Evolutionary conservation across 2,888 invertebrate genomes (phyloP).

Genomic region (Diplolepis rosae): DNA sequence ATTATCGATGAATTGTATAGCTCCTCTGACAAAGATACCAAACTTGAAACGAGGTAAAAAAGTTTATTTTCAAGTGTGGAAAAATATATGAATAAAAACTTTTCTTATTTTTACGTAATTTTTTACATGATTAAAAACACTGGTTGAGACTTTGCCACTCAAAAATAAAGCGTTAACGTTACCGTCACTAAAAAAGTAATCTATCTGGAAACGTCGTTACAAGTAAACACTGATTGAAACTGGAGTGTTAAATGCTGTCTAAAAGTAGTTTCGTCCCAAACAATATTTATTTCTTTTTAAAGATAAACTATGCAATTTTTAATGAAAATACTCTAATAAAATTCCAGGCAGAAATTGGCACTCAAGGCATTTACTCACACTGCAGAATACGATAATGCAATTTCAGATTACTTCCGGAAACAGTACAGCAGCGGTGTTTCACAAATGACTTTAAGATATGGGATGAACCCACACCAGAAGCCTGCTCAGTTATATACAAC

Average conservation of each 20-base stretch:
- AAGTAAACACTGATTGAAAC: too few relatives aligned
- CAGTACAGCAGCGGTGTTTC: constrained; percentile 87
- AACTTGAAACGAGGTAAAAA: constrained; percentile 82
- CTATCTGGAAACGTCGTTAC: too few relatives aligned
- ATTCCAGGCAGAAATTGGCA: constrained; percentile 83
- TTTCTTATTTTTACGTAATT: constrained; percentile 1
- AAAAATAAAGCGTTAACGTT: too few relatives aligned
- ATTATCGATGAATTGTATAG: constrained; percentile 83
- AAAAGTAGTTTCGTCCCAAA: too few relatives aligned
- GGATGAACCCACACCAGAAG: constrained; percentile 98
- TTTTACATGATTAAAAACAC: too few relatives aligned
- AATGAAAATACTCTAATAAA: constrained; percentile 6
- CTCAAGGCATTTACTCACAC: constrained; percentile 98
- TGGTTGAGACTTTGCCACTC: too few relatives aligned
- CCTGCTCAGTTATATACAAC: constrained; percentile 94
- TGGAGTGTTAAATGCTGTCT: too few relatives aligned
- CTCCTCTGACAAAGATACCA: constrained; percentile 81
- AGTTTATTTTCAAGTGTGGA: too few relatives aligned
- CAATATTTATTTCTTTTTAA: too few relatives aligned
- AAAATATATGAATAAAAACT: too few relatives aligned
- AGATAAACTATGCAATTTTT: too few relatives aligned
- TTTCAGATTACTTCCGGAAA: constrained; percentile 95
- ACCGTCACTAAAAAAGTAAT: too few relatives aligned
- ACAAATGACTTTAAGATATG: constrained; percentile 92
- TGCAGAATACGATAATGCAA: constrained; percentile 93